Percentiles rank a stretch among this genome's conserved stretches.
Evolutionary conservation across 2,888 invertebrate genomes (phyloP).

Genomic region (Gymnosoma rotundatum): DNA sequence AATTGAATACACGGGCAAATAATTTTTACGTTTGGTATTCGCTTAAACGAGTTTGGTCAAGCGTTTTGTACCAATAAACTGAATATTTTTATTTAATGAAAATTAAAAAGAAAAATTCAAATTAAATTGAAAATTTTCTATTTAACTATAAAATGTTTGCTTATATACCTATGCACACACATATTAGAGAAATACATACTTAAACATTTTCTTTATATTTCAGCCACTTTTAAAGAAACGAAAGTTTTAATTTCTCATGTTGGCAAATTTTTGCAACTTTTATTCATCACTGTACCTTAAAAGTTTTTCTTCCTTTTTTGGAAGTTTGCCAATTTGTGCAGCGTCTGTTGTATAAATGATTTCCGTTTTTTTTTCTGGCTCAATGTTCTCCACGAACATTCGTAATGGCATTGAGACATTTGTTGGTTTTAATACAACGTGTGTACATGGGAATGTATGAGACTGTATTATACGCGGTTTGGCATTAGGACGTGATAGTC

Average conservation of each 20-base stretch:
- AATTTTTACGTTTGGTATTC: not conserved
- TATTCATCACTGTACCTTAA: not conserved
- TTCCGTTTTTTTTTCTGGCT: slow-evolving; percentile 20
- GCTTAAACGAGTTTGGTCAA: not conserved
- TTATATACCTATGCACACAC: no score
- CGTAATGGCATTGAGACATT: slow-evolving; percentile 34
- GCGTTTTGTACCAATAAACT: no score
- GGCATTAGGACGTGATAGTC: slow-evolving; percentile 60
- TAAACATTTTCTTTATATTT: no score
- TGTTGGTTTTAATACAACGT: slow-evolving; percentile 20
- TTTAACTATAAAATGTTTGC: no score
- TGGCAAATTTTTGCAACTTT: not conserved
- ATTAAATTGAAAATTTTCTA: no score
- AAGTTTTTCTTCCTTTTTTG: slow-evolving; percentile 1
- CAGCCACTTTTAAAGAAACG: no score
- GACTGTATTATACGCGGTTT: slow-evolving; percentile 48
- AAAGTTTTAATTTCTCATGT: no score
- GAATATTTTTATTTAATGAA: no score
- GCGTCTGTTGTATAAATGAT: slow-evolving; percentile 21
- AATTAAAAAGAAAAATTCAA: no score
- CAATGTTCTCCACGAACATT: slow-evolving; percentile 11
- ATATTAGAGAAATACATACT: no score
- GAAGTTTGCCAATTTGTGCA: slow-evolving; percentile 36
- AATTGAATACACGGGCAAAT: not conserved
- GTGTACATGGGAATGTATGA: not conserved